Percentiles rank a stretch among this genome's conserved stretches.
Conservation (phyloP, 2,888 invertebrate genomes). For the Hetaerina titia region DNA sequence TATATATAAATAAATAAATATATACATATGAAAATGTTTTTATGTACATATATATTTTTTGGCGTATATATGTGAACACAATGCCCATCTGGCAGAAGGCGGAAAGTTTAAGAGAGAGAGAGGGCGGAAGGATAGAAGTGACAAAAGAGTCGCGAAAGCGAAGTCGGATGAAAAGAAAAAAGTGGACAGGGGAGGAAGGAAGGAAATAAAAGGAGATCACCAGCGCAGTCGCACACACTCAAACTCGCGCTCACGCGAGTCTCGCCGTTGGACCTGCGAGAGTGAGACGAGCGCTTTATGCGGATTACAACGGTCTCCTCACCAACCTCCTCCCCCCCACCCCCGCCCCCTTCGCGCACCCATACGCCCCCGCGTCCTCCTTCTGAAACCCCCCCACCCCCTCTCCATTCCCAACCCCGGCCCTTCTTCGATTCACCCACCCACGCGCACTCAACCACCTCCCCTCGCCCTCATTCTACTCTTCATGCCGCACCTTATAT, state of each 20-base stretch:
- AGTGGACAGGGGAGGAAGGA: background rate
- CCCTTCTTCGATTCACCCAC: background rate
- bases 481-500: background rate
- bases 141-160: background rate
- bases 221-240: no score
- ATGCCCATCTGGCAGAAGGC: background rate
- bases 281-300: no score
- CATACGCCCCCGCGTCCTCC: constrained; percentile 14
- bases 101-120: background rate
- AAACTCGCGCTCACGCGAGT: no score
- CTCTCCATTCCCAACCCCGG: background rate
- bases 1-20: no score
- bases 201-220: no score
- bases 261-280: no score
- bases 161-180: background rate
- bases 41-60: no score
- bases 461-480: background rate
- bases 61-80: no score
- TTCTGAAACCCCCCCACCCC: background rate
- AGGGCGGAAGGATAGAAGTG: background rate
- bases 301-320: background rate
- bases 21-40: no score
- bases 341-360: background rate
- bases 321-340: background rate
- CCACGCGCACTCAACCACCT: background rate